Conservation (phyloP, 2,888 invertebrate species). For the Amphiduros pacificus region DNA sequence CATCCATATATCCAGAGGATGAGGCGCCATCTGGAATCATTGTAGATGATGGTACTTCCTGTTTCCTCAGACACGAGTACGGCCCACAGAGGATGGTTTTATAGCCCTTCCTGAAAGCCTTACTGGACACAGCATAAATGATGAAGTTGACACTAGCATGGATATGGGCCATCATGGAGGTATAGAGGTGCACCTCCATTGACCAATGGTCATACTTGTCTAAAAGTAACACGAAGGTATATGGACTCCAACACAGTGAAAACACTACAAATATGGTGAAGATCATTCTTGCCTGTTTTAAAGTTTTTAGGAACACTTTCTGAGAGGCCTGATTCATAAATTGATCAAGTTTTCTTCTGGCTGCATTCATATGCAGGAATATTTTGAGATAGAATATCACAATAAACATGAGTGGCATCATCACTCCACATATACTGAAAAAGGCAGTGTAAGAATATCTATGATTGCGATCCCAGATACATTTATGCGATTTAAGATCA, state of each 20-base stretch:
- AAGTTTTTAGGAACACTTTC: neutral
- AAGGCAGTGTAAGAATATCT: constrained; percentile 35
- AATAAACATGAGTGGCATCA: constrained; percentile 15
- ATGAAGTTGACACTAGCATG: constrained; percentile 28
- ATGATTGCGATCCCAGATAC: constrained; percentile 40
- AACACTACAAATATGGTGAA: constrained; percentile 43
- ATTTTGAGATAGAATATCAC: constrained; percentile 17
- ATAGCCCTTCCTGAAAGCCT: constrained; percentile 22
- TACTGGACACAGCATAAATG: constrained; percentile 30
- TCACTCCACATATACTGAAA: constrained; percentile 5
- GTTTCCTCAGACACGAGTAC: no score
- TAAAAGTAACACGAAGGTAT: constrained; percentile 37
- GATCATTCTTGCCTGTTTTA: constrained; percentile 34
- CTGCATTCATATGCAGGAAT: constrained; percentile 19
- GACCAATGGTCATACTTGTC: constrained; percentile 36
- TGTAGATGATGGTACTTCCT: no score
- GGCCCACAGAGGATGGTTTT: no score
- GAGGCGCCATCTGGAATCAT: no score
- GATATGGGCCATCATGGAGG: constrained; percentile 24
- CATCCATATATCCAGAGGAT: no score
- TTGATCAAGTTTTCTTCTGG: constrained; percentile 8
- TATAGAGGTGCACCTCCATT: constrained; percentile 34
- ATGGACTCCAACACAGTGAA: constrained; percentile 42
- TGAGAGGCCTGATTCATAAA: neutral
- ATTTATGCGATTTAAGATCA: constrained; percentile 37